Evolutionary conservation across 2,113 vertebrate genomes (phyloP), one percentile per base, ranked within the genome.

Genomic region (Oriolus oriolus): DNA sequence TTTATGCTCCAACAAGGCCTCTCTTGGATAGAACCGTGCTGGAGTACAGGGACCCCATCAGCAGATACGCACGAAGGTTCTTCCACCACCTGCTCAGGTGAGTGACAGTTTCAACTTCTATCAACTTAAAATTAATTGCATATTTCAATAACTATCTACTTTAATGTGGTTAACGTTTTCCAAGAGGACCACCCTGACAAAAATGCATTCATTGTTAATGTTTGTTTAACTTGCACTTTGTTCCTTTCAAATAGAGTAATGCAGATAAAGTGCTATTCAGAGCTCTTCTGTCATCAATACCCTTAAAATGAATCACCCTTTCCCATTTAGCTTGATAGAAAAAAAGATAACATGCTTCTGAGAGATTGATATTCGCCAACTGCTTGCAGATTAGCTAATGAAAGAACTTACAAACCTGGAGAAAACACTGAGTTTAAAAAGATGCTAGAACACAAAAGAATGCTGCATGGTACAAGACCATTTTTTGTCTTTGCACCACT

Each of bases 1-100:
- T 99, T 97, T 99, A 99, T 93, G 97, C 98, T 74, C 98, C 99
- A 30, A 90, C 98, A 84, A 97, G 98, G 94, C 98, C 99, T 66
- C 98, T 99, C 79, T 98, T 99, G 87, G 99, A 99, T 92, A 79
- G 97, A 23, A 98, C 98, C 5, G 97, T 99, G 70, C 92, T 99
- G 95, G 98, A 99, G 97, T 99, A 99, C 96, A 98, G 98, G 93
- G 98, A 99, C 86, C 98, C 98, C 68, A 97, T 99, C 98, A 98
- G 99, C 98, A 99, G 98, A 97, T 99, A 99, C 5, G 98, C 99
- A 75, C 98, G 99, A 27, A 98, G 99, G 93, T 99, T 99, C 96
- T 99, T 99, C 97, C 99, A 99, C 97, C 99, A 99, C 97, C 98
- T 99, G 83, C 98, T 99, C 98, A 99, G 99, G 99, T 99, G 98